These are phyloP conservation scores for Trochalopteron elliotii DNA, from an alignment of 2,113 vertebrate genomes.

Conservation along the genomic window DNA sequence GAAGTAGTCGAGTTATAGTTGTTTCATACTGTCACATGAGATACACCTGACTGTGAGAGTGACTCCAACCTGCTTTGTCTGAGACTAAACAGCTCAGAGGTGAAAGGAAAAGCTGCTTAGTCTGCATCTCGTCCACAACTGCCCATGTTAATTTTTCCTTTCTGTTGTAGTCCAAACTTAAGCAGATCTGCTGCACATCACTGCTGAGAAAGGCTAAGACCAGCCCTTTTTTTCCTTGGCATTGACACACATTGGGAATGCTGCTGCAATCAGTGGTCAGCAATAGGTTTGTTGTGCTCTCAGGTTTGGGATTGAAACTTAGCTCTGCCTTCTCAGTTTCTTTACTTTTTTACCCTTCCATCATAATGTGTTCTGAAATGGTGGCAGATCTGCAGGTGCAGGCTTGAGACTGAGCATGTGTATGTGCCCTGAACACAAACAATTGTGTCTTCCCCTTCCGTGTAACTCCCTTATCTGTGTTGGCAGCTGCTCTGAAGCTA, in stretches of 20 bases:
- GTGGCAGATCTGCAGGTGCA: neutral
- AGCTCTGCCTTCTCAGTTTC: neutral
- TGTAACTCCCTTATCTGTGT: neutral
- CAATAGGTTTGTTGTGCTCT: accelerated
- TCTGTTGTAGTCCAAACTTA: neutral
- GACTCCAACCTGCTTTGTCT: neutral
- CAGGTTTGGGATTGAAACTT: neutral
- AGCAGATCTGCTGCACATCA: neutral
- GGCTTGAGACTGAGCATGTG: neutral
- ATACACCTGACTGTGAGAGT: neutral
- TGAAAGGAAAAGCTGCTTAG: slow-evolving; percentile 18
- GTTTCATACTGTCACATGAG: neutral
- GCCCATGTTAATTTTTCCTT: neutral
- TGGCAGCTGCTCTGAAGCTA: neutral
- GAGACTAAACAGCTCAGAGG: neutral
- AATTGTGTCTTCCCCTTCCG: neutral
- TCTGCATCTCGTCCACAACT: neutral
- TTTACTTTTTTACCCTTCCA: neutral
- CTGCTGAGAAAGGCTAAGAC: neutral
- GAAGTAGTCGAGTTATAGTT: neutral
- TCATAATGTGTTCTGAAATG: neutral
- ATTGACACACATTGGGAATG: neutral
- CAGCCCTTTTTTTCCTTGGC: neutral
- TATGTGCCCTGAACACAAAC: neutral
- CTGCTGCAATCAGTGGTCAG: neutral